Evolutionary conservation across 2,113 vertebrate species (phyloP).

Genomic region (Irena cyanogastra): DNA sequence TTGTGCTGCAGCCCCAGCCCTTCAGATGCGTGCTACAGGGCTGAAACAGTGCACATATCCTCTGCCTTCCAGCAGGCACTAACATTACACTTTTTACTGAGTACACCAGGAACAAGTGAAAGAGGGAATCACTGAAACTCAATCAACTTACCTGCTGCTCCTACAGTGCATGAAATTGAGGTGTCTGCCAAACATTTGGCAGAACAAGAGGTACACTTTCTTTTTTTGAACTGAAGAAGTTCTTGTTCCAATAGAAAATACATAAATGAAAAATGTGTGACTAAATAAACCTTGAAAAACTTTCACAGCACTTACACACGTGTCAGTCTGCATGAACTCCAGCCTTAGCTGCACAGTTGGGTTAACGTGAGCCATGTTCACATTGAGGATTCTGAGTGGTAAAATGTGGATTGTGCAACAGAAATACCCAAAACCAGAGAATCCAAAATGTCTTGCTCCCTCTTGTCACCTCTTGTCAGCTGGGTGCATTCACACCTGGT

Average conservation of each 20-base stretch:
- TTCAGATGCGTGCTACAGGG: constrained; percentile 20
- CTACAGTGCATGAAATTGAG: background rate
- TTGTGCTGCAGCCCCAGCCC: constrained; percentile 2
- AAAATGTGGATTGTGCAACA: fast-evolving
- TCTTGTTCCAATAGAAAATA: background rate
- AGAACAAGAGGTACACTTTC: background rate
- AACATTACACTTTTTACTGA: background rate
- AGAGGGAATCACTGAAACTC: background rate
- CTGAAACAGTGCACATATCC: background rate
- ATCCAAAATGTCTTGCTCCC: background rate
- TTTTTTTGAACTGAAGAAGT: background rate
- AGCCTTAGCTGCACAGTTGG: background rate
- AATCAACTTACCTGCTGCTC: background rate
- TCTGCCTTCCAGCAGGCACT: background rate
- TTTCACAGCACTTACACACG: background rate
- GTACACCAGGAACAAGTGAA: background rate
- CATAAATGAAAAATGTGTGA: background rate
- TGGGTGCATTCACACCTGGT: background rate
- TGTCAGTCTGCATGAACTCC: background rate
- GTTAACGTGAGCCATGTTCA: background rate
- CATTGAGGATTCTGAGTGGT: background rate
- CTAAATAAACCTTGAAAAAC: background rate
- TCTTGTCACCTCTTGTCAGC: background rate
- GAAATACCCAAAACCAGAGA: background rate
- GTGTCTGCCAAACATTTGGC: background rate